These are phyloP conservation scores for Eucera pruinosa DNA, from an alignment of 2,888 invertebrate genomes.

Conservation along the genomic window DNA sequence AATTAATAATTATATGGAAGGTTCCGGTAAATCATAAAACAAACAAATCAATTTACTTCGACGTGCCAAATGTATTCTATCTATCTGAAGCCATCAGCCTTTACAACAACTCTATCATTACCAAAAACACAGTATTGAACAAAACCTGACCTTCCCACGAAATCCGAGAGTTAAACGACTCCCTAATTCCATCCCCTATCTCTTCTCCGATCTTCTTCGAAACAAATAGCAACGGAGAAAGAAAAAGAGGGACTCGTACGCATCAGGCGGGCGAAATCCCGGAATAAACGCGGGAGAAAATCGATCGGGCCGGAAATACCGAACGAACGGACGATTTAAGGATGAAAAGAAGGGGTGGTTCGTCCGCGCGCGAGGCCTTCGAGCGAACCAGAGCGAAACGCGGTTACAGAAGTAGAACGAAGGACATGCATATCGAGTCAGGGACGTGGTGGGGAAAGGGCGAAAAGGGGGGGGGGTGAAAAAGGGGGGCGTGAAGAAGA, in stretches of 20 bases:
- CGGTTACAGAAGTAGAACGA: slow-evolving; percentile 54
- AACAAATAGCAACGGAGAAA: neutral
- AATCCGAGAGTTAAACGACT: too few species aligned
- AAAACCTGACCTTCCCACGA: too few species aligned
- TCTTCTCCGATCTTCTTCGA: too few species aligned
- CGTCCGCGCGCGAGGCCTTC: slow-evolving; percentile 47
- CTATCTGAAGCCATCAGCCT: too few species aligned
- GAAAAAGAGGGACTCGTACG: neutral
- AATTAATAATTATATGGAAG: too few species aligned
- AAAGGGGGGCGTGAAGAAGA: neutral
- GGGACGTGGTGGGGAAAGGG: slow-evolving; percentile 8
- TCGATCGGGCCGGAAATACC: slow-evolving; percentile 41
- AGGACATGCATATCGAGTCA: slow-evolving; percentile 51
- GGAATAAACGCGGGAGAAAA: slow-evolving; percentile 26
- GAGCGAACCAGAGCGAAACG: slow-evolving; percentile 56
- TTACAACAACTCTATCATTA: too few species aligned
- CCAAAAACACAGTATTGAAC: too few species aligned
- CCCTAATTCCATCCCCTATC: too few species aligned
- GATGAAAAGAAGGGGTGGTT: slow-evolving; percentile 31
- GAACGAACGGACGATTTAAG: slow-evolving; percentile 39
- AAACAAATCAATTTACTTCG: too few species aligned
- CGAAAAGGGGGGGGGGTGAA: neutral
- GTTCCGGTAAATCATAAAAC: too few species aligned
- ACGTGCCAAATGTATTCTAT: too few species aligned
- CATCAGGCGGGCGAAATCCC: slow-evolving; percentile 11